These are phyloP conservation scores for Lepidocyrtinus sp. DNA, from an alignment of 2,888 invertebrate species.

Conservation along the genomic window DNA sequence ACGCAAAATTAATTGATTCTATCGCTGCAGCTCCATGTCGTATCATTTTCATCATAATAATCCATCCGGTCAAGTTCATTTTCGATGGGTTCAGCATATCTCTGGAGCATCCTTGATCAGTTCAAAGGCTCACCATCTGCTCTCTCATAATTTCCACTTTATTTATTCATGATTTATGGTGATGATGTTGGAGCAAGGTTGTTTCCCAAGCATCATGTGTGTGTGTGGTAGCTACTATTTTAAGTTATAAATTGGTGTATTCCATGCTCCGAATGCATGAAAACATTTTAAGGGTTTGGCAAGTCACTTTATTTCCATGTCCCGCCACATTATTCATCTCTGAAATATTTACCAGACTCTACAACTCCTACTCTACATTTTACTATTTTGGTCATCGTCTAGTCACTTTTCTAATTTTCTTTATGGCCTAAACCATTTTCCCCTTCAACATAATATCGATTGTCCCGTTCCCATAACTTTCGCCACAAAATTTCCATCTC, in stretches of 20 bases:
- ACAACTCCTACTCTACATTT: background rate
- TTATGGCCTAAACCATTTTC: background rate
- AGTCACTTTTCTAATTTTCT: background rate
- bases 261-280: too few relatives aligned
- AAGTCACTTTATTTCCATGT: slow-evolving; percentile 42
- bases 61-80: slow-evolving; percentile 7
- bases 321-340: slow-evolving; percentile 44
- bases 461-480: background rate
- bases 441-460: background rate
- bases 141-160: background rate
- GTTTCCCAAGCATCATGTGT: background rate
- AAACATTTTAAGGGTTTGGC: slow-evolving; percentile 10
- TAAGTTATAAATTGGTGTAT: too few relatives aligned
- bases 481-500: slow-evolving; percentile 6
- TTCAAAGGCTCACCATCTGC: slow-evolving; percentile 13
- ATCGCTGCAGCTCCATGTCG: too few relatives aligned
- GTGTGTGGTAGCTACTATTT: too few relatives aligned
- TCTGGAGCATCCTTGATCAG: too few relatives aligned
- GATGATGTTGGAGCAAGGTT: slow-evolving; percentile 1
- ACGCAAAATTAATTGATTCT: too few relatives aligned
- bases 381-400: slow-evolving; percentile 17
- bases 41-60: background rate
- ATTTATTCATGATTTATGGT: slow-evolving; percentile 16
- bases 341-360: slow-evolving; percentile 3
- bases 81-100: too few relatives aligned